Evolutionary conservation across 2,113 vertebrate genomes (phyloP).

Genomic region (Fulica atra): DNA sequence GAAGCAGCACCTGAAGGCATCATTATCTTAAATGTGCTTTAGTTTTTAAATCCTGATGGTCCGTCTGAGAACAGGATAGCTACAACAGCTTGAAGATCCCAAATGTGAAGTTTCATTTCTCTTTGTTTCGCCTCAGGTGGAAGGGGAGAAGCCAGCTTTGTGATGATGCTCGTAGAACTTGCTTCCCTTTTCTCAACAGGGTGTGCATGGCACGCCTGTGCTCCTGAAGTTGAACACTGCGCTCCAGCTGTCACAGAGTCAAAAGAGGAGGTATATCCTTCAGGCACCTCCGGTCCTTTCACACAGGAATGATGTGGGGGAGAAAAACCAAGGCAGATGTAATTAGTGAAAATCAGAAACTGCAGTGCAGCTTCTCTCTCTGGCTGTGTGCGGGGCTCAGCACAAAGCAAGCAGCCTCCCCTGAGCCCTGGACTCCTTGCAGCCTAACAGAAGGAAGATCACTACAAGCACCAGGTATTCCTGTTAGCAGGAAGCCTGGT

Average conservation of each 20-base stretch:
- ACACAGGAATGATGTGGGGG: neutral
- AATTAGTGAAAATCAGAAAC: neutral
- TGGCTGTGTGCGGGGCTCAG: neutral
- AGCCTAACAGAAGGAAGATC: conserved; percentile 21
- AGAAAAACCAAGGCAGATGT: conserved; percentile 6
- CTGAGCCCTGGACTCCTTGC: neutral
- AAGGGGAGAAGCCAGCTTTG: neutral
- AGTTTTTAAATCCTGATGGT: neutral
- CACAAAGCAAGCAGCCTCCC: conserved; percentile 37
- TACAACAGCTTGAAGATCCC: neutral
- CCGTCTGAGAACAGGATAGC: neutral
- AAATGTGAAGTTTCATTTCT: neutral
- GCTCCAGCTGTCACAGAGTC: neutral
- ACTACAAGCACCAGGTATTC: conserved; percentile 50
- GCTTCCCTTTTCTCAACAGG: neutral
- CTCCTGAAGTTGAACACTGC: neutral
- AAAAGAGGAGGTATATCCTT: neutral
- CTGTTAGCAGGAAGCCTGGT: conserved; percentile 34
- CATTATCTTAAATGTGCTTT: neutral
- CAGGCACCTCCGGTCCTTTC: neutral
- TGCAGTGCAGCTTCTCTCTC: neutral
- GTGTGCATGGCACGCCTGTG: neutral
- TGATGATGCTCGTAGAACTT: neutral
- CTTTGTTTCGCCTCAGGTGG: neutral
- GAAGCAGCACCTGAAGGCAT: neutral